Evolutionary conservation across 2,888 invertebrate species (phyloP).

Genomic region (Drosophila anomelani): DNA sequence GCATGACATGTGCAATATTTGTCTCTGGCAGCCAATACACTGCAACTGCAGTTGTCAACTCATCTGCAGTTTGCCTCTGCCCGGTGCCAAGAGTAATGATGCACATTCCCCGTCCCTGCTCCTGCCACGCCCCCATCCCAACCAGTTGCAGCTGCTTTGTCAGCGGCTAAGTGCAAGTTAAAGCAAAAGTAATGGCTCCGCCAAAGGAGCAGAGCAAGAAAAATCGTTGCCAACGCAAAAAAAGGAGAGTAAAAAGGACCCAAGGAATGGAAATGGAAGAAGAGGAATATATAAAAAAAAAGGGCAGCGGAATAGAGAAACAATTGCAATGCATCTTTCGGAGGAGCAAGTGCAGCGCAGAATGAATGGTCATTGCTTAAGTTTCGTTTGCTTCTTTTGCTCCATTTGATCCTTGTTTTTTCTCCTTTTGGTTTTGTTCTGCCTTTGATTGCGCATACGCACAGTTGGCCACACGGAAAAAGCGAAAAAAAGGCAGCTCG

Average conservation of each 20-base stretch:
- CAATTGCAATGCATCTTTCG: conserved; percentile 46
- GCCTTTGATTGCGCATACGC: conserved; percentile 37
- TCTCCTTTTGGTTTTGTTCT: neutral
- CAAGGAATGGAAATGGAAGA: neutral
- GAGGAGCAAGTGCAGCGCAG: conserved; percentile 27
- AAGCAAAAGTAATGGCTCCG: conserved; percentile 72
- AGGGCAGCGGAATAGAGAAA: conserved; percentile 25
- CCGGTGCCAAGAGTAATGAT: conserved; percentile 72
- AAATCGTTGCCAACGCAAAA: conserved; percentile 31
- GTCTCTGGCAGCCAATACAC: conserved; percentile 72
- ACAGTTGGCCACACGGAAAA: conserved; percentile 26
- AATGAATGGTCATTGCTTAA: conserved; percentile 58
- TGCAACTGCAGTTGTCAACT: conserved; percentile 67
- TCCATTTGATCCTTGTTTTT: conserved; percentile 3
- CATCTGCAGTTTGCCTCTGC: conserved; percentile 56
- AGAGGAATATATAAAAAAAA: neutral
- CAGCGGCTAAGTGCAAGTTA: conserved; percentile 74
- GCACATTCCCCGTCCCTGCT: conserved; percentile 28
- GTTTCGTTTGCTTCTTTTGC: conserved; percentile 24
- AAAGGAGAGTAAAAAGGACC: neutral
- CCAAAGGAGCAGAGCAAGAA: conserved; percentile 39
- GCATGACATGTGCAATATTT: conserved; percentile 76
- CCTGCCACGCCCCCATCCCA: conserved; percentile 6
- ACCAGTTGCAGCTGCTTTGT: conserved; percentile 58
- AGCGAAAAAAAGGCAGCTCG: neutral